Evolutionary conservation across 2,888 invertebrate genomes (phyloP), one percentile per base, ranked within the genome.

Genomic region (Punctoribates punctum): DNA sequence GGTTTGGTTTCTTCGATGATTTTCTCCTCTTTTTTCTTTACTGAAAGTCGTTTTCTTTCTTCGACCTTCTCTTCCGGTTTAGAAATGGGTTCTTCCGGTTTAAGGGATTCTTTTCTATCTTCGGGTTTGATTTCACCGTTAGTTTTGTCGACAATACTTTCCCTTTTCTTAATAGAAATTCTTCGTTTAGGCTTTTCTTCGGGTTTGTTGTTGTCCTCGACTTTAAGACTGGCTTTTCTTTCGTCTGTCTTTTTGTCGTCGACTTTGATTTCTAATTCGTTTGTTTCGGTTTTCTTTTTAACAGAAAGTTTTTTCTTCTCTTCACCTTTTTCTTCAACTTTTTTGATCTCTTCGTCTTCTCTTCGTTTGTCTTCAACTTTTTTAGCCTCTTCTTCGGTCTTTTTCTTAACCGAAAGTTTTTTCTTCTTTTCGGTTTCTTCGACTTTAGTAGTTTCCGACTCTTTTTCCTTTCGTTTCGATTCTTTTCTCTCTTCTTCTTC

Each of bases 401-500:
- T 79, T 82, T 81, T 25, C 20, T 27, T 73, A 38, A 48, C 8
- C 42, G 73, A 73, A 1, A 23, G 1, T 25, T 48, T 73, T 75
- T 34, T 67, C 38, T 23, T 11, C 70, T 67, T 13, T 67, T 42
- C 65, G 25, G 13, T 46, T 74, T 42, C 20, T 29, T 73, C 83
- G 84, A 83, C 78, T 84, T 84, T 78, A 85, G 81, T 13, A 79
- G 80, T 46, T 82, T 34, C 3, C 34, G 34, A 34, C 34, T 79
- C 51, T 82, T 72, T 11, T 17, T 5, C 23, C 23, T 54, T 23
- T 70, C 17, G 23, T 29, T 20, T 79, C 86, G 86, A 82, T 85
- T 85, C 80, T 87, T 87, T 23, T 87, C 84, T 79, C 86, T 83
- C 77, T 85, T 74, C 79, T 75, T 78, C 75, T 84, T 87, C 81